Base-by-base conservation (phyloP, 2,888 invertebrate genomes). In the Malthinus flaveolus region DNA sequence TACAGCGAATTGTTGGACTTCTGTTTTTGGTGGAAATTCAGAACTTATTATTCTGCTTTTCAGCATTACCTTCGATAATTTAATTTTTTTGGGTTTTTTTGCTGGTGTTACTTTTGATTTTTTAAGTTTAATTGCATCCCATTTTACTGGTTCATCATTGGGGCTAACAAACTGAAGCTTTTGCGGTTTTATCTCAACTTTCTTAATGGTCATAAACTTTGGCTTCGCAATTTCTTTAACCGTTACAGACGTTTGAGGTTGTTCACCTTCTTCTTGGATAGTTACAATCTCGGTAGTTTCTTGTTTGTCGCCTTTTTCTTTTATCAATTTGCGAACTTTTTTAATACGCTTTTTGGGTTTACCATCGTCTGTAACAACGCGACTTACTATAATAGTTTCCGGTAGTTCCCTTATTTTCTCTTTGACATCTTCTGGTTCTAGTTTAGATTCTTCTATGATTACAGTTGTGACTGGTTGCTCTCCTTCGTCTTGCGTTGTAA, bases 101-200 rank as follows among this genome's bases (percentile, higher is more conserved):
- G 76, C 77, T 39, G 71, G 68, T 32, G 71, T 67, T 35, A 67
- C 60, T 54, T 75, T 72, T 15, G 77, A 71, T 69, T 80, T 80
- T 59, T 74, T 78, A 34, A 80, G 67, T 70, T 80, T 80, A 39
- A 89, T 78, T 74, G 86, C 83, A 48, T 85, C 83, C 65, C 87
- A 84, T 55, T 83, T 82, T 0, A 86, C 84, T 8, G 81, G 78
- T 64, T 83, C 80, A 64, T 83, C 80, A 49, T 80, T 68, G 15
- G 84, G 82, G 67, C 85, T 82, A 12, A 81, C 79, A 57, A 85
- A 83, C 74, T 85, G 82, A 9, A 87, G 66, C 72, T 84, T 82
- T 32, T 81, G 83, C 0, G 85, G 78, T 71, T 84, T 81, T 3
- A 85, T 75, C 66, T 83, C 81, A 39, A 83, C 78, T 62, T 81